Percentiles rank a stretch among this genome's conserved stretches.
Conservation (phyloP, 2,797 vertebrate genomes). For the Poeciliopsis turneri region DNA sequence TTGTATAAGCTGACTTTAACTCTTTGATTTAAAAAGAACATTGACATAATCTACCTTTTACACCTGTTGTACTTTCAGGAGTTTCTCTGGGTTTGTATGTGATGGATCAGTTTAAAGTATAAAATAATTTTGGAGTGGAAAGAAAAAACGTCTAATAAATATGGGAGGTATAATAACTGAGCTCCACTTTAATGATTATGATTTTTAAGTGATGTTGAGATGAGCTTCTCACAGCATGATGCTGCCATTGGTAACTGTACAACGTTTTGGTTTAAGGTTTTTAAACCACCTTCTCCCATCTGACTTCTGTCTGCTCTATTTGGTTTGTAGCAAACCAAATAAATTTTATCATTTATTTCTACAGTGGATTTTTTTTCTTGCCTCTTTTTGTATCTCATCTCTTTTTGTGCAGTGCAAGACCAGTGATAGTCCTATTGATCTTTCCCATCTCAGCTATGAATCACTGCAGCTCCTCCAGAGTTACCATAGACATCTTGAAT, state of each 20-base stretch:
- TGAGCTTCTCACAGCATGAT: neutral
- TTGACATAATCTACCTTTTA: neutral
- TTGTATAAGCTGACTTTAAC: constrained; percentile 26
- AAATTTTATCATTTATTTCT: neutral
- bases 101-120: neutral
- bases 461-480: neutral
- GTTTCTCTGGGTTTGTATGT: neutral
- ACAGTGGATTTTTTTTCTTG: neutral
- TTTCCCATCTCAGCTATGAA: neutral
- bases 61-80: neutral
- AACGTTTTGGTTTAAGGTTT: neutral
- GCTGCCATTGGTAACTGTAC: neutral
- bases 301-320: neutral
- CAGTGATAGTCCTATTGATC: neutral
- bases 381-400: neutral
- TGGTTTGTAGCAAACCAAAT: neutral
- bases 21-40: neutral
- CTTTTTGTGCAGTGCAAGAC: neutral
- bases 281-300: neutral
- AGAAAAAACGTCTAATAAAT: neutral
- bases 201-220: neutral
- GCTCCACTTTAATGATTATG: neutral
- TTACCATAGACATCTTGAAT: neutral
- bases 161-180: neutral
- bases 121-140: neutral